phyloP scores from a whole-genome alignment of 1,140 invertebrate genomes.

The Cataglyphis hispanica region DNA sequence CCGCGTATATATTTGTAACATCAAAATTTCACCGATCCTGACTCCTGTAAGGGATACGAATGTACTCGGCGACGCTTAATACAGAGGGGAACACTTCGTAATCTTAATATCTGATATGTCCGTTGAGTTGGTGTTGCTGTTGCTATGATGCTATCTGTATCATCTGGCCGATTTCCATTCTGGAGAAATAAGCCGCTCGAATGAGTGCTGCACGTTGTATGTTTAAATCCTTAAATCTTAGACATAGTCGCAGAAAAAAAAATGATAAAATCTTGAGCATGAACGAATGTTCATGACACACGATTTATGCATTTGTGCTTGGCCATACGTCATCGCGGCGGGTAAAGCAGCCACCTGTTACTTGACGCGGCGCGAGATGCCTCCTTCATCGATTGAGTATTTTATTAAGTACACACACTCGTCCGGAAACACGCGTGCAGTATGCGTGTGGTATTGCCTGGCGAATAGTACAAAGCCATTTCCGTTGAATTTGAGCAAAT shows the following conservation, averaged over 20 bases:
- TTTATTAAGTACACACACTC: conserved; percentile 28
- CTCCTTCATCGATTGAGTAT: conserved; percentile 61
- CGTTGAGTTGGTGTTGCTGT: conserved; percentile 60
- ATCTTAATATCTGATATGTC: conserved; percentile 64
- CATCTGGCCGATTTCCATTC: conserved; percentile 51
- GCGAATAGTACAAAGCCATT: conserved; percentile 62
- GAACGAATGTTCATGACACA: conserved; percentile 38
- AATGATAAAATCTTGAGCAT: conserved; percentile 39
- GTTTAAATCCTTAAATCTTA: conserved; percentile 44
- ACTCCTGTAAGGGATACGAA: neutral
- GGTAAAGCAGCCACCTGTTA: conserved; percentile 45
- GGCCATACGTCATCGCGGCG: conserved; percentile 28
- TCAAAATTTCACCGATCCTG: conserved; percentile 22
- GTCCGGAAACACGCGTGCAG: conserved; percentile 33
- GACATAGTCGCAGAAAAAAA: conserved; percentile 28
- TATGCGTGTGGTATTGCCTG: conserved; percentile 36
- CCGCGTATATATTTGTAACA: neutral
- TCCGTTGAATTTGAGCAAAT: conserved; percentile 58
- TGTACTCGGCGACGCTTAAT: conserved; percentile 30
- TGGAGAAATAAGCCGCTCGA: conserved; percentile 19
- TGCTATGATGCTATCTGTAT: conserved; percentile 18
- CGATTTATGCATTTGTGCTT: conserved; percentile 67
- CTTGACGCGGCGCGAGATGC: conserved; percentile 30
- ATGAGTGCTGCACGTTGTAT: conserved; percentile 34
- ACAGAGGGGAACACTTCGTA: conserved; percentile 44